phyloP scores from a whole-genome alignment of 1,140 invertebrate genomes.

The Hirudo medicinalis region DNA sequence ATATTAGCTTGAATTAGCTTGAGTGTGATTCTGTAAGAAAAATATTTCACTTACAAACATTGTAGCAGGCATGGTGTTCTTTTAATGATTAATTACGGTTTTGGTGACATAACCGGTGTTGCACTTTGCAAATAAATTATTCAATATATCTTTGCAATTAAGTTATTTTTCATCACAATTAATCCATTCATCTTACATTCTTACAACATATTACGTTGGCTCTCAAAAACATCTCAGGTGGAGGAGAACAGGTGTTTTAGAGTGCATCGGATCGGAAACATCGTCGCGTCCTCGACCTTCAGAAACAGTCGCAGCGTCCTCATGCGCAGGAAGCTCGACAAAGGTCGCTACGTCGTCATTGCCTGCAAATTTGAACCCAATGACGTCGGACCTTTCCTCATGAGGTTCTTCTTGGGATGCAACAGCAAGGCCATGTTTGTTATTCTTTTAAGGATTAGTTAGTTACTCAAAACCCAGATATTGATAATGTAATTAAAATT shows the following conservation, averaged over 20 bases:
- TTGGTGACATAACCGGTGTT: not conserved
- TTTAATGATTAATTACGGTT: not conserved
- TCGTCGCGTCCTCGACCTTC: conserved; percentile 44
- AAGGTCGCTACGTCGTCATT: conserved; percentile 51
- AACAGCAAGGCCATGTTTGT: conserved; percentile 35
- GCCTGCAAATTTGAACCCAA: conserved; percentile 52
- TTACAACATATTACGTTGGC: not conserved
- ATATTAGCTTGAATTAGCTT: too few relatives aligned
- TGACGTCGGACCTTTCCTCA: conserved; percentile 45
- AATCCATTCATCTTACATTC: too few relatives aligned
- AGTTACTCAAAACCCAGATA: too few relatives aligned
- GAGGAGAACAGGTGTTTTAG: conserved; percentile 45
- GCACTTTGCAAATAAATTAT: too few relatives aligned
- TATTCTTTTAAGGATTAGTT: not conserved
- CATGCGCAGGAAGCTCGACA: conserved; percentile 38
- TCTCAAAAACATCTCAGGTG: conserved; percentile 38
- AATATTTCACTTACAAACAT: too few relatives aligned
- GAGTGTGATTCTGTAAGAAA: too few relatives aligned
- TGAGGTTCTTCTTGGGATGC: conserved; percentile 48
- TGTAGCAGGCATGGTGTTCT: too few relatives aligned
- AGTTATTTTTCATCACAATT: too few relatives aligned
- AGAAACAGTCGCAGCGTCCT: conserved; percentile 46
- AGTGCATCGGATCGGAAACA: not conserved
- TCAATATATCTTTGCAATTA: too few relatives aligned
- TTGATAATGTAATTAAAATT: too few relatives aligned